phyloP scores from a whole-genome alignment of 2,113 vertebrate species.

The Brachypodius melanocephalos region DNA sequence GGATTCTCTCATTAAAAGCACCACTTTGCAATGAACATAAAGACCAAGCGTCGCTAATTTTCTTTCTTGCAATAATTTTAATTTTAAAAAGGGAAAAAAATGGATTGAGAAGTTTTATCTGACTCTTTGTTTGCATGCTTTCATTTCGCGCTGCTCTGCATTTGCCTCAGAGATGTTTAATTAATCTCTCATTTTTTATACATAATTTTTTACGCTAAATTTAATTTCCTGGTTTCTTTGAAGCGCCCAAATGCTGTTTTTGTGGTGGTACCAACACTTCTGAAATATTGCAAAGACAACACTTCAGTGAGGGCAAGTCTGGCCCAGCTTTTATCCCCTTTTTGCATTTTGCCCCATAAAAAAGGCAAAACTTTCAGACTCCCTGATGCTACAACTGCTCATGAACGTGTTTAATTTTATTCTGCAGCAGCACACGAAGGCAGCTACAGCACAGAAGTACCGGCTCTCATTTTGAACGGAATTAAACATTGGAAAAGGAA shows the following conservation, averaged over 20 bases:
- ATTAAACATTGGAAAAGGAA: neutral
- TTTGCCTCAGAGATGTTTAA: neutral
- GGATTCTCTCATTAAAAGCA: neutral
- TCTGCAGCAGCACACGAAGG: neutral
- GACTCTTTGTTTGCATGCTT: neutral
- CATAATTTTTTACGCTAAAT: neutral
- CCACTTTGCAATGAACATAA: neutral
- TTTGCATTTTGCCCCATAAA: neutral
- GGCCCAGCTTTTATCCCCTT: neutral
- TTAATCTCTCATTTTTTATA: neutral
- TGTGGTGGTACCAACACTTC: neutral
- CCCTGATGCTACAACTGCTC: neutral
- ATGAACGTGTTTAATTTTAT: neutral
- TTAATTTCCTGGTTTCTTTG: neutral
- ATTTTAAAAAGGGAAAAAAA: neutral
- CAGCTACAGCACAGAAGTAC: neutral
- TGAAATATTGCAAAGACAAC: neutral
- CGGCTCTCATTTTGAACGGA: accelerated
- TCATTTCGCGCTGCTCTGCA: neutral
- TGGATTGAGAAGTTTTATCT: neutral
- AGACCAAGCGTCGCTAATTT: neutral
- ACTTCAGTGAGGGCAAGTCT: neutral
- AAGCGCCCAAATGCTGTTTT: neutral
- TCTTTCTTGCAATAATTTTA: neutral
- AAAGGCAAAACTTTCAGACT: neutral